These are phyloP conservation scores for Neoseiulus cucumeris DNA, from an alignment of 1,140 invertebrate species.

Conservation along the genomic window DNA sequence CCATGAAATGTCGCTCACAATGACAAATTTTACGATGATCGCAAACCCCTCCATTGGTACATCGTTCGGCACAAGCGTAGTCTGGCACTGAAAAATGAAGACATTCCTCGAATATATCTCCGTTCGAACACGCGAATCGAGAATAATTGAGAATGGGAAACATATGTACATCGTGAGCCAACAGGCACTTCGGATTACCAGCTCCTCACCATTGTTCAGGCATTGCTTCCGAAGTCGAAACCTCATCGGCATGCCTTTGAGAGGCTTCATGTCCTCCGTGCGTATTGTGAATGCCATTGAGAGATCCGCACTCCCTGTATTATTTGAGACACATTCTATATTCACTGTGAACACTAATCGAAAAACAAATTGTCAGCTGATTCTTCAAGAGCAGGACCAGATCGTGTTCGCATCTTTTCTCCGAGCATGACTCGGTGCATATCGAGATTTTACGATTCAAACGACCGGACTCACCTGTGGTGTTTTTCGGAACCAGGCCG, in stretches of 20 bases:
- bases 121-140: not conserved
- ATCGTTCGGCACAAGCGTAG: constrained; percentile 65
- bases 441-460: not conserved
- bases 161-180: not conserved
- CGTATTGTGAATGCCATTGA: not conserved
- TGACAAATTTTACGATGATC: constrained; percentile 26
- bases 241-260: not conserved
- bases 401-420: not conserved
- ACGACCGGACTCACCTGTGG: not conserved
- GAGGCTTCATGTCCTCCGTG: not conserved
- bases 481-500: not conserved
- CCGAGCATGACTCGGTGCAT: not conserved
- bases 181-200: not conserved
- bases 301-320: not conserved
- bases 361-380: not conserved
- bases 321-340: not conserved
- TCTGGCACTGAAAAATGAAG: constrained; percentile 42
- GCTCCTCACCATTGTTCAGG: not conserved
- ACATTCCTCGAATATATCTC: not conserved
- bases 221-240: not conserved
- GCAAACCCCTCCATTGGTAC: constrained; percentile 57
- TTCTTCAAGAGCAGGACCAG: not conserved
- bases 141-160: not conserved
- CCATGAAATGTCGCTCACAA: not conserved
- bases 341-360: not conserved